phyloP scores from a whole-genome alignment of 2,888 invertebrate genomes.

The Meteorus colon region DNA sequence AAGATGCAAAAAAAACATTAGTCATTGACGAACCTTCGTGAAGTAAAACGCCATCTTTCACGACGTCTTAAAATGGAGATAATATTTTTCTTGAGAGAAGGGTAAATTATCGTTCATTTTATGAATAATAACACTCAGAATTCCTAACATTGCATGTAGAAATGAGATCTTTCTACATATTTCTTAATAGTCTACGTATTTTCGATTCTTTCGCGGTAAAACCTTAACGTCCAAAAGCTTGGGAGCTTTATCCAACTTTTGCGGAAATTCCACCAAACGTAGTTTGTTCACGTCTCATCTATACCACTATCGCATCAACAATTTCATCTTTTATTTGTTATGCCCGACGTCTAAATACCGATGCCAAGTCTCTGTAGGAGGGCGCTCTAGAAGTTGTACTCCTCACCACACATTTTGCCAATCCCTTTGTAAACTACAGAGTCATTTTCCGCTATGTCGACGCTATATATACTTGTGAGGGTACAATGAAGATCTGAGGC shows the following conservation, averaged over 20 bases:
- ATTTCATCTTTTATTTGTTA: background rate
- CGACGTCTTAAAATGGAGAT: too few relatives aligned
- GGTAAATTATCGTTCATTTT: too few relatives aligned
- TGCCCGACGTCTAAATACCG: conserved; percentile 31
- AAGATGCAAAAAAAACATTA: too few relatives aligned
- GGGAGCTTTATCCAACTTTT: conserved; percentile 17
- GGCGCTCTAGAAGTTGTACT: conserved; percentile 9
- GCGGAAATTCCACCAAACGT: conserved; percentile 12
- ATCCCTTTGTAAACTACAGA: background rate
- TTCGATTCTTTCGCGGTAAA: background rate
- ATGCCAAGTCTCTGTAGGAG: conserved; percentile 17
- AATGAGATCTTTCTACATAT: background rate
- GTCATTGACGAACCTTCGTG: too few relatives aligned
- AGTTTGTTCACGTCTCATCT: background rate
- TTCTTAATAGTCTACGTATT: background rate
- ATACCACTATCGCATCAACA: background rate
- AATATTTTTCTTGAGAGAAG: too few relatives aligned
- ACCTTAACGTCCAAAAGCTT: background rate
- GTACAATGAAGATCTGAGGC: background rate
- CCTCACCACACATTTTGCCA: background rate
- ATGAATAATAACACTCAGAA: background rate
- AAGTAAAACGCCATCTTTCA: too few relatives aligned
- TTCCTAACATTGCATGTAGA: too few relatives aligned
- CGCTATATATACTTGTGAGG: background rate
- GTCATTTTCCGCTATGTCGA: conserved; percentile 16